These are phyloP conservation scores for Wasmannia auropunctata DNA, from an alignment of 1,140 invertebrate genomes.

Conservation along the genomic window DNA sequence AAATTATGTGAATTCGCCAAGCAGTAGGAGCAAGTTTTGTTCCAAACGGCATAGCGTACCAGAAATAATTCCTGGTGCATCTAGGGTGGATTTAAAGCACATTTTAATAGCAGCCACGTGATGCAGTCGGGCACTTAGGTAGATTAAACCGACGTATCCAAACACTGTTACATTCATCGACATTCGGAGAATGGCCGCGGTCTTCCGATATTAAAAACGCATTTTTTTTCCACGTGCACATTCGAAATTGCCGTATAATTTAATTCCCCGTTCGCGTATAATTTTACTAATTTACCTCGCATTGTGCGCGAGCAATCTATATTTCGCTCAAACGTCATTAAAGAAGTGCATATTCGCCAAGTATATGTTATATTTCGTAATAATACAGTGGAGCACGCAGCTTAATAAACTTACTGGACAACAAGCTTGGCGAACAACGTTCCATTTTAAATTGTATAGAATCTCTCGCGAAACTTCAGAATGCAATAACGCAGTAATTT, in stretches of 20 bases:
- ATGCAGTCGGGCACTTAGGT: not conserved
- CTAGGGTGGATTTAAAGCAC: not conserved
- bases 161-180: not conserved
- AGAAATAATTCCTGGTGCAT: not conserved
- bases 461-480: not conserved
- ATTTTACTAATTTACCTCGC: conserved; percentile 27
- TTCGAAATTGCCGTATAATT: not conserved
- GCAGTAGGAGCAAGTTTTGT: not conserved
- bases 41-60: not conserved
- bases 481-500: not conserved
- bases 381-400: not conserved
- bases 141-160: conserved; percentile 1
- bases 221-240: not conserved
- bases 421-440: not conserved
- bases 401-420: not conserved
- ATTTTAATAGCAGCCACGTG: not conserved
- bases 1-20: conserved; percentile 38
- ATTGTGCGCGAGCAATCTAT: not conserved
- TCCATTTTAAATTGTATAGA: conserved; percentile 6
- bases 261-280: not conserved
- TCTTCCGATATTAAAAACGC: conserved; percentile 21
- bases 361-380: not conserved
- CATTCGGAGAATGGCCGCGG: not conserved
- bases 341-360: not conserved
- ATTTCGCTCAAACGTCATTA: not conserved